phyloP scores from a whole-genome alignment of 2,113 vertebrate species.

The Oryzias curvinotus region DNA sequence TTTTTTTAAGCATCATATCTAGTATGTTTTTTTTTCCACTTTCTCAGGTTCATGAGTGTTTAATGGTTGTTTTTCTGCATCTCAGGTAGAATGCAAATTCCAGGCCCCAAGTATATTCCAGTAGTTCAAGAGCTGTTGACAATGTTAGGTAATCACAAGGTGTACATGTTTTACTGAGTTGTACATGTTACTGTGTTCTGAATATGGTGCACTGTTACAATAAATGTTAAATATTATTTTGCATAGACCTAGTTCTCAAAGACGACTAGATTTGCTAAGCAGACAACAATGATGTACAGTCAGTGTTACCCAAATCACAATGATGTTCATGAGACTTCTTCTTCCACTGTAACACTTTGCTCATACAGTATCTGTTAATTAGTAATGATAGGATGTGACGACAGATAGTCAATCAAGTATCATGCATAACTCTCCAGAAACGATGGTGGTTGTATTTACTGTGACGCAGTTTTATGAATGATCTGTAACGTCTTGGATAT shows the following conservation, averaged over 20 bases:
- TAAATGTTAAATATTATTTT: slow-evolving; percentile 77
- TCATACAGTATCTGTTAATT: slow-evolving; percentile 61
- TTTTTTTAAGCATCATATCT: slow-evolving; percentile 54
- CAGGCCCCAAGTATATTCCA: slow-evolving; percentile 64
- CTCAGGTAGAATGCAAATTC: slow-evolving; percentile 82
- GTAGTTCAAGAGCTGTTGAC: slow-evolving; percentile 67
- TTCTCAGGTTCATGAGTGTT: slow-evolving; percentile 81
- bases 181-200: slow-evolving; percentile 77
- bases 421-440: slow-evolving; percentile 40
- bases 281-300: slow-evolving; percentile 70
- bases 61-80: slow-evolving; percentile 79
- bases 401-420: slow-evolving; percentile 50
- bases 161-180: slow-evolving; percentile 75
- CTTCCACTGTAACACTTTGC: slow-evolving; percentile 57
- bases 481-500: slow-evolving; percentile 64
- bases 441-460: slow-evolving; percentile 67
- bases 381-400: slow-evolving; percentile 63
- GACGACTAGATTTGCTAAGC: slow-evolving; percentile 78
- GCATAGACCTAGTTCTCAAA: slow-evolving; percentile 79
- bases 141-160: slow-evolving; percentile 61
- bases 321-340: slow-evolving; percentile 59
- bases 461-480: slow-evolving; percentile 66
- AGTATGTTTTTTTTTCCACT: slow-evolving; percentile 63
- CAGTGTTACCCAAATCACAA: slow-evolving; percentile 63
- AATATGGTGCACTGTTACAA: slow-evolving; percentile 79